Evolutionary conservation across 1,140 invertebrate genomes (phyloP), one percentile per base, ranked within the genome.

Genomic region (Eciton burchellii): DNA sequence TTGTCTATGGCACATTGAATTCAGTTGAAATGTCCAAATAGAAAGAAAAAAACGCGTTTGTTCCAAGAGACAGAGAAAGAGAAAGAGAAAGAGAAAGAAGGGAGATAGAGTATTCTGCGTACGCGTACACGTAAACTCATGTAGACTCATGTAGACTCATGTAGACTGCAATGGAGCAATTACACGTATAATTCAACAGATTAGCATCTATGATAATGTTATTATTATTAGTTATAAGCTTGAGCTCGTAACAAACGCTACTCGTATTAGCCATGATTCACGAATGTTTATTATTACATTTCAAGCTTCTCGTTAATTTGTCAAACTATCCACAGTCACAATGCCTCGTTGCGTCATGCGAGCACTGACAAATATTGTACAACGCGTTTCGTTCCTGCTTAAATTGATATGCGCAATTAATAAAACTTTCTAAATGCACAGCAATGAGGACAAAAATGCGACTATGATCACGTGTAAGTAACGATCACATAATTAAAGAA

Each of bases 101-200:
- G 35, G 6, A 35, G 35, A 35, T 3, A 35, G 35, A 35, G 6
- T 35, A 35, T 35, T 35, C 35, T 35, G 6, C 35, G 6, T 6
- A 35, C 6, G 6, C 35, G 6, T 6, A 35, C 6, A 35, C n/a
- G n/a, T n/a, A n/a, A n/a, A n/a, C n/a, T n/a, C n/a, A 35, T 6
- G 35, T 35, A 35, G 35, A 35, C 35, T 68, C 3, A 35, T 14
- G 56, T 56, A 59, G 57, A 73, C 9, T 73, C 21, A 57, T n/a
- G n/a, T n/a, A 72, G 43, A 73, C 57, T 24, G 16, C 24, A 73
- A 73, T 9, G 16, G 6, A 3, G 9, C 21, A 26, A 45, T 59
- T 59, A 73, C n/a, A 72, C 9, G 8, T 57, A 57, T 72, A 72
- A 29, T 72, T 72, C 57, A 59, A 24, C 35, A 19, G 43, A 73